These are phyloP conservation scores for Drosophila setosimentum DNA, from an alignment of 2,888 invertebrate genomes.

Conservation along the genomic window DNA sequence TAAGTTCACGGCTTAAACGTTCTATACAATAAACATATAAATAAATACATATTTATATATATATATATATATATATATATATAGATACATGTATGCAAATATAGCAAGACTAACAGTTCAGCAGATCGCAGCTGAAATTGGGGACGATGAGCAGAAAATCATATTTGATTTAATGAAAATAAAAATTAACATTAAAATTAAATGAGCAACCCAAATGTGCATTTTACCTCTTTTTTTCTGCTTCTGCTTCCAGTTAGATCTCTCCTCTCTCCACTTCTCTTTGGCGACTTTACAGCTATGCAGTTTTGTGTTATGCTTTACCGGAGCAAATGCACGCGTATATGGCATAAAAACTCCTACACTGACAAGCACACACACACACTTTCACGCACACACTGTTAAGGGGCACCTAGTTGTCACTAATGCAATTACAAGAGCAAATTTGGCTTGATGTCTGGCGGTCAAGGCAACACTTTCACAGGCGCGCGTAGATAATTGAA, in stretches of 20 bases:
- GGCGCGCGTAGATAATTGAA: constrained; percentile 46
- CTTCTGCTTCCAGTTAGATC: constrained; percentile 1
- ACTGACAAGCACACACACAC: constrained; percentile 10
- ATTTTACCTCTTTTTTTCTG: constrained; percentile 29
- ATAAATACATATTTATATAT: not conserved
- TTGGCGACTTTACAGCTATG: constrained; percentile 54
- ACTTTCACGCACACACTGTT: constrained; percentile 7
- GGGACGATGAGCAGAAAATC: constrained; percentile 9
- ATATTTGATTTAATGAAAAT: constrained; percentile 28
- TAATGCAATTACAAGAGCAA: constrained; percentile 33
- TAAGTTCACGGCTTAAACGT: constrained; percentile 56
- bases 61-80: too few relatives aligned
- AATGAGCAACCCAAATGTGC: constrained; percentile 22
- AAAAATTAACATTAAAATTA: constrained; percentile 32
- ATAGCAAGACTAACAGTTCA: not conserved
- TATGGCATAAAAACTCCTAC: constrained; percentile 22
- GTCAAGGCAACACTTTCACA: constrained; percentile 53
- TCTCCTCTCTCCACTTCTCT: constrained; percentile 20
- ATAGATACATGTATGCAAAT: not conserved
- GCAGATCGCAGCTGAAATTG: constrained; percentile 26
- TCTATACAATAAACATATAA: constrained; percentile 3
- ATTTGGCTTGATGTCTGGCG: constrained; percentile 44
- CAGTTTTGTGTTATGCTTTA: constrained; percentile 42
- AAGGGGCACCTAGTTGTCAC: constrained; percentile 31
- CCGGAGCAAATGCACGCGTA: constrained; percentile 36